Conservation (phyloP, 2,888 invertebrate species). For the Monoplex corrugatus region DNA sequence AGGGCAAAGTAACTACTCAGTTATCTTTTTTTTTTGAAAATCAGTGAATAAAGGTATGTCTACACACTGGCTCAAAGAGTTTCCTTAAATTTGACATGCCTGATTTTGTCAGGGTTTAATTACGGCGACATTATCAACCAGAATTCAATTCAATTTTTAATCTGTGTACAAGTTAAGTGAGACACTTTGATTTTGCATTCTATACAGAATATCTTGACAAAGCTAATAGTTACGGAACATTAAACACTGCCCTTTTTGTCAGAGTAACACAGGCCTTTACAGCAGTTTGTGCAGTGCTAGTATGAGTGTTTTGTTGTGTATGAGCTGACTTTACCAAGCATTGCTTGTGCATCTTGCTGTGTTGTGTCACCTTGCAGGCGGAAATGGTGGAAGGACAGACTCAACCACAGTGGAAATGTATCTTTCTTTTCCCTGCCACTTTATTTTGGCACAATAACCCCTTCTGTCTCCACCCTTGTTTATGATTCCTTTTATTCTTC, state of each 20-base stretch:
- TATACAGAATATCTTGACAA: too few species aligned
- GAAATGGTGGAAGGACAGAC: slow-evolving; percentile 42
- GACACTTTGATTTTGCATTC: too few species aligned
- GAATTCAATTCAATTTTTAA: too few species aligned
- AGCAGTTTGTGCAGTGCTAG: neutral
- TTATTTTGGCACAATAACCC: neutral
- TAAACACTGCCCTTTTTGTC: neutral
- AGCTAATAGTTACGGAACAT: too few species aligned
- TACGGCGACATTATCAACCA: too few species aligned
- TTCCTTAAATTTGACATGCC: neutral
- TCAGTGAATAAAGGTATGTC: too few species aligned
- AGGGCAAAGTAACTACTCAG: too few species aligned
- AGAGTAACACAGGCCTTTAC: neutral
- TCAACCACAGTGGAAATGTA: slow-evolving; percentile 34
- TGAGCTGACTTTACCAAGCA: neutral
- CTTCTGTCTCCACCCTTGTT: neutral
- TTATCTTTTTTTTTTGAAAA: too few species aligned
- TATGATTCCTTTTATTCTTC: neutral
- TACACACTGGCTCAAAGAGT: neutral
- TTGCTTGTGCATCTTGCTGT: neutral
- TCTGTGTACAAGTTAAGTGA: too few species aligned
- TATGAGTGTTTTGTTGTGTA: neutral
- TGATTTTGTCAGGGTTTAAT: too few species aligned
- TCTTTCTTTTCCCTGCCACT: neutral
- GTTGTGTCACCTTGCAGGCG: slow-evolving; percentile 33